phyloP scores from a whole-genome alignment of 2,113 vertebrate species.

The Amphilophus citrinellus region DNA sequence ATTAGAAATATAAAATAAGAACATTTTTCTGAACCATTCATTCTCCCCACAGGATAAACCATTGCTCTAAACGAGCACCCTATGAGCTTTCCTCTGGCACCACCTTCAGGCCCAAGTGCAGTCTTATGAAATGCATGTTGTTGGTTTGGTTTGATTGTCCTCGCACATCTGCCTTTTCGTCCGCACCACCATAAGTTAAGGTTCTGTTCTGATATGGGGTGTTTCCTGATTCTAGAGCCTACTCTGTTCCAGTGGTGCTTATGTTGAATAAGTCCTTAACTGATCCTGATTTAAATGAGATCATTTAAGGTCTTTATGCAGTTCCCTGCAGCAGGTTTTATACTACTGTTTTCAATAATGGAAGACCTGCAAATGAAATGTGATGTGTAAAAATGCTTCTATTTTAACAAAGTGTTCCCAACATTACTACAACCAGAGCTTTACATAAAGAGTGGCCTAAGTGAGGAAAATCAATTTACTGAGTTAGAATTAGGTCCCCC shows the following conservation, averaged over 20 bases:
- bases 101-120: not conserved
- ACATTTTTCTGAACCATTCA: not conserved
- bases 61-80: not conserved
- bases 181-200: not conserved
- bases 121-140: not conserved
- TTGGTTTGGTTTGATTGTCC: not conserved
- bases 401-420: not conserved
- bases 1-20: not conserved
- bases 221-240: not conserved
- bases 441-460: not conserved
- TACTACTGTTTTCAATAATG: not conserved
- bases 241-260: not conserved
- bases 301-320: not conserved
- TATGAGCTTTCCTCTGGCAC: not conserved
- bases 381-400: not conserved
- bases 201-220: not conserved
- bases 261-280: not conserved
- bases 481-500: not conserved
- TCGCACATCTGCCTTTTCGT: not conserved
- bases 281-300: not conserved
- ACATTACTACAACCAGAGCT: not conserved
- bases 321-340: not conserved
- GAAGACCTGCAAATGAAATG: not conserved
- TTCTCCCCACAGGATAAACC: constrained; percentile 16
- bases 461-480: not conserved